Conservation (phyloP, 2,113 vertebrate genomes). For the Melanocharis versteri region DNA sequence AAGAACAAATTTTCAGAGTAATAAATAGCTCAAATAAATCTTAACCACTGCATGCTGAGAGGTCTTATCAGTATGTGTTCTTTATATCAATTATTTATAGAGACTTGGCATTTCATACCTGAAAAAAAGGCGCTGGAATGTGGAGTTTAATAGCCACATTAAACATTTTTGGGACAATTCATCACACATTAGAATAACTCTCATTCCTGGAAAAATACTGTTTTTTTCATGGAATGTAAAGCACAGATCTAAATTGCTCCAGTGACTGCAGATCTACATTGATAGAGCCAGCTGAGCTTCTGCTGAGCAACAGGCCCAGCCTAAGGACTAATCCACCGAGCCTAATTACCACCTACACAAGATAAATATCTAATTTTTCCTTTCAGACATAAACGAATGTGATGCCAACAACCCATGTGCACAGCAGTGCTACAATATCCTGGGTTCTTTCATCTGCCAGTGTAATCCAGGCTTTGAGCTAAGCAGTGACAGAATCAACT, state of each 20-base stretch:
- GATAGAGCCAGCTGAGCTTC: conserved; percentile 20
- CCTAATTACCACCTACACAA: background rate
- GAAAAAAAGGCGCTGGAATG: conserved; percentile 53
- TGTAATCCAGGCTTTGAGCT: conserved; percentile 92
- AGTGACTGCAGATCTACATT: conserved; percentile 24
- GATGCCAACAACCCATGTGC: conserved; percentile 87
- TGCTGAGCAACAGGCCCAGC: conserved; percentile 13
- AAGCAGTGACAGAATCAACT: conserved; percentile 85
- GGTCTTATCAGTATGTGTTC: conserved; percentile 68
- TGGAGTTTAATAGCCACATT: conserved; percentile 57
- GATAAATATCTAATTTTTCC: conserved; percentile 37
- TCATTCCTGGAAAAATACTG: conserved; percentile 54
- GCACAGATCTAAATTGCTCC: conserved; percentile 27
- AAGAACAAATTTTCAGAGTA: conserved; percentile 71
- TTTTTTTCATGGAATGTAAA: conserved; percentile 31
- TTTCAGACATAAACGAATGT: conserved; percentile 92
- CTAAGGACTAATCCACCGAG: conserved; percentile 1
- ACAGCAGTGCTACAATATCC: conserved; percentile 91
- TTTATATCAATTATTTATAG: conserved; percentile 76
- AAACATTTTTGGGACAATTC: conserved; percentile 68
- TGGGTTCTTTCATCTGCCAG: conserved; percentile 92
- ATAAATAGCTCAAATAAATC: conserved; percentile 76
- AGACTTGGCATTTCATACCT: conserved; percentile 65
- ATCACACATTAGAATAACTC: conserved; percentile 59
- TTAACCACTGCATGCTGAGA: conserved; percentile 65